Conservation (phyloP, 2,113 vertebrate species). For the Hippocampus zosterae region DNA sequence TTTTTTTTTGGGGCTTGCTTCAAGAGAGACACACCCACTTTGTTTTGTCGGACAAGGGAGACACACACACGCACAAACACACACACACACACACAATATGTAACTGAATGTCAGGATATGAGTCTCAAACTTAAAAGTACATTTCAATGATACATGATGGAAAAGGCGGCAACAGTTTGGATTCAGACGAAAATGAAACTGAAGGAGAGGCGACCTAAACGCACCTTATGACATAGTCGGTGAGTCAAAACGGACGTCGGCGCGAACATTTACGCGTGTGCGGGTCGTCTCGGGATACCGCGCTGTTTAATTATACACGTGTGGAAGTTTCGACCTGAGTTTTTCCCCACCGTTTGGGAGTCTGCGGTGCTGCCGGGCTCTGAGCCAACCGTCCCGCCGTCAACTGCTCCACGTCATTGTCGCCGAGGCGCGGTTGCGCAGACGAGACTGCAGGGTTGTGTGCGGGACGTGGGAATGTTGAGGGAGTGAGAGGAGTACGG, state of each 20-base stretch:
- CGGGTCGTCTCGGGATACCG: not conserved
- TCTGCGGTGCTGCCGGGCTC: slow-evolving; percentile 12
- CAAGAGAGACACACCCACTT: slow-evolving; percentile 55
- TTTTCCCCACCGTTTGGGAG: slow-evolving; percentile 10
- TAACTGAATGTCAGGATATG: slow-evolving; percentile 17
- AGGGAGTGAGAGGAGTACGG: not conserved
- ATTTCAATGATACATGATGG: slow-evolving; percentile 1
- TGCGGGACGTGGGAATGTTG: not conserved
- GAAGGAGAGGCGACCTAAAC: not conserved
- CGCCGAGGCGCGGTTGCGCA: not conserved
- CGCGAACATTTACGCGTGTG: not conserved
- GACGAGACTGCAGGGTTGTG: not conserved
- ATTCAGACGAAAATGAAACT: slow-evolving; percentile 11
- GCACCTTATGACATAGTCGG: not conserved
- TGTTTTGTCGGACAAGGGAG: slow-evolving; percentile 42
- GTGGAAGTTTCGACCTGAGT: slow-evolving; percentile 31
- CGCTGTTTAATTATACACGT: not conserved
- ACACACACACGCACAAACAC: slow-evolving; percentile 16
- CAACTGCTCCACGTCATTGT: slow-evolving; percentile 8
- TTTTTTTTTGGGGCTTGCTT: slow-evolving; percentile 43
- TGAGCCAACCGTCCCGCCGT: slow-evolving; percentile 10
- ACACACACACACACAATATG: not conserved
- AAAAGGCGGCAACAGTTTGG: not conserved
- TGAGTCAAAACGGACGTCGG: slow-evolving; percentile 21
- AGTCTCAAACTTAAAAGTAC: slow-evolving; percentile 9